Base-by-base conservation (phyloP, 1,140 invertebrate species). In the Rhagoletis zephyria region DNA sequence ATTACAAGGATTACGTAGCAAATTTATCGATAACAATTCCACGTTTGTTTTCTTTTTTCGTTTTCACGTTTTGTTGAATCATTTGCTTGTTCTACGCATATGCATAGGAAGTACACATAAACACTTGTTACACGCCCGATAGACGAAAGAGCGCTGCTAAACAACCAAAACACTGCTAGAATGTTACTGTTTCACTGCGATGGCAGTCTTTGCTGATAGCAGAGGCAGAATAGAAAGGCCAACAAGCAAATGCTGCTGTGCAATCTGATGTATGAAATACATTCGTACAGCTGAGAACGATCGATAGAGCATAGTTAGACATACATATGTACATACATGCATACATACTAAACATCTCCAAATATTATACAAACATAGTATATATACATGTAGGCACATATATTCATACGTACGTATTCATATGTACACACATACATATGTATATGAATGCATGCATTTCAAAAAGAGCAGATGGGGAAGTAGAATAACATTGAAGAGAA, bases 221-320 rank as follows among this genome's bases (percentile, higher is more conserved):
- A 42, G 40, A 74, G 40, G 45, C 67, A 74, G 40, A 67, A 67
- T 30, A 67, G 65, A 74, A 45, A 74, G 67, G 67, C 67, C 67
- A 74, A 74, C 67, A 74, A 74, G 67, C 45, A 74, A 74, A 74
- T 42, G 67, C 67, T 74, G 51, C 51, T 56, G 5, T 56, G 51
- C 51, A 7, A 3, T 56, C 51, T 56, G 51, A 56, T 56, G 67
- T 74, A 45, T 74, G 40, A 42, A 74, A 74, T 74, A 74, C 30
- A 30, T 30, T 30, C 30, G 30, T 30, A 30, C 40, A 40, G 67
- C 10, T 16, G 67, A 74, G 42, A 16, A 74, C 67, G 14, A 74
- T 74, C 42, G 42, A 74, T 74, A 30, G 30, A 30, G 30, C 30
- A 30, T 48, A 40, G 45, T 45, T 74, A 74, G 67, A 74, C 67